Conservation (phyloP, 64 coral and sea anemone genomes). For the Dendronephthya gigantea region DNA sequence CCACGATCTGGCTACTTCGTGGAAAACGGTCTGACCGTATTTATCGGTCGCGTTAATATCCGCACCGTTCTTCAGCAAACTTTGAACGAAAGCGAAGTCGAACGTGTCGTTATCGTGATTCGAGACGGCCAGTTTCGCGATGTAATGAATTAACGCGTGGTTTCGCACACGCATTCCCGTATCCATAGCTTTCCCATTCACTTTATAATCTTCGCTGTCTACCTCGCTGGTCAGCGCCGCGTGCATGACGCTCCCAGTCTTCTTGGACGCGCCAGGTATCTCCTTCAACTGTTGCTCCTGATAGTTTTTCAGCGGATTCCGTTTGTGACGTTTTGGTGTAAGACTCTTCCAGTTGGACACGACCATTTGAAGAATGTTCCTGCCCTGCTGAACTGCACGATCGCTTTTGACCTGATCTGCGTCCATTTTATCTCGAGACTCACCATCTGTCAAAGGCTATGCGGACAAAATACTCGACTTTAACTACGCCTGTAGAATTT, state of each 20-base stretch:
- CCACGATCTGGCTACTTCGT: conserved; percentile 85
- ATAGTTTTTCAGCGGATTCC: not conserved
- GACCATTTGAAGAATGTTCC: not conserved
- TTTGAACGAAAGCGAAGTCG: conserved; percentile 78
- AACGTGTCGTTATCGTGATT: conserved; percentile 65
- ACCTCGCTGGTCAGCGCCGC: conserved; percentile 1
- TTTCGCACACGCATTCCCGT: conserved; percentile 32
- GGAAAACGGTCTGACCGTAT: conserved; percentile 78
- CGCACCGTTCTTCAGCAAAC: conserved; percentile 67
- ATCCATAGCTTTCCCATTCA: not conserved
- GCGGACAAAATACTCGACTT: too few relatives aligned
- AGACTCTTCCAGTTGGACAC: not conserved
- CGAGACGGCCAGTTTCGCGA: conserved; percentile 65
- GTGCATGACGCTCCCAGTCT: conserved; percentile 6
- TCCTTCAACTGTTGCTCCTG: not conserved
- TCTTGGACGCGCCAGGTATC: not conserved
- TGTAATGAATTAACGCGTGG: conserved; percentile 75
- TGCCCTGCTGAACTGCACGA: not conserved
- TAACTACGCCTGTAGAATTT: too few relatives aligned
- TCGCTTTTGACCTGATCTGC: not conserved
- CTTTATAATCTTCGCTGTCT: not conserved
- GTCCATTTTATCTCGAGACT: not conserved
- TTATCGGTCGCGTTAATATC: conserved; percentile 59
- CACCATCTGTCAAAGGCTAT: not conserved
- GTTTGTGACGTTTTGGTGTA: not conserved